A percentile compares a stretch with the other conserved stretches of the same genome.
phyloP scores from a whole-genome alignment of 2,797 vertebrate species.

The Rhabdophis nuchalis region DNA sequence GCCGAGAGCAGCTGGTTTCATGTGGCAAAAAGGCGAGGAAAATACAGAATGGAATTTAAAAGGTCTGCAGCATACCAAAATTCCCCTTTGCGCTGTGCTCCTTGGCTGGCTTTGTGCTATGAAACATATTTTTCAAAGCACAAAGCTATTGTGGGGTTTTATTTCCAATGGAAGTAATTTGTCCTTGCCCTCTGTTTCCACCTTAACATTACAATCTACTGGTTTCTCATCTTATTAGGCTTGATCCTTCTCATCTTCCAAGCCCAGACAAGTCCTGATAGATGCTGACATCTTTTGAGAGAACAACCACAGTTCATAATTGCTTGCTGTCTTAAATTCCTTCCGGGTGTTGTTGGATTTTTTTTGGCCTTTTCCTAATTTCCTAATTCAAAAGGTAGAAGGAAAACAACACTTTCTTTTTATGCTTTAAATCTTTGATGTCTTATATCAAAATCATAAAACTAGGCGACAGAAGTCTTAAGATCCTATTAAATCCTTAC shows the following conservation, averaged over 20 bases:
- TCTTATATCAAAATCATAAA: neutral
- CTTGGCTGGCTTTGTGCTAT: neutral
- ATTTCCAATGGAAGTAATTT: neutral
- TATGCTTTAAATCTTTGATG: neutral
- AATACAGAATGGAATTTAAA: neutral
- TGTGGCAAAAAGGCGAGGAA: neutral
- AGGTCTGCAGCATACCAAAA: neutral
- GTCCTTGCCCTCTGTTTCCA: neutral
- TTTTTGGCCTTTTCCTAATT: neutral
- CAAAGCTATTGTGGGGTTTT: neutral
- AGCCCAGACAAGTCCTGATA: neutral
- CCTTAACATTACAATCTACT: neutral
- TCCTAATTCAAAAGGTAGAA: neutral
- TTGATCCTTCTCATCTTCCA: neutral
- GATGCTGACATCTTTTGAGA: neutral
- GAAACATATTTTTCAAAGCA: neutral
- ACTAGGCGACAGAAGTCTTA: neutral
- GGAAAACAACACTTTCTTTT: neutral
- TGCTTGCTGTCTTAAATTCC: slow-evolving; percentile 33
- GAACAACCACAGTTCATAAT: neutral
- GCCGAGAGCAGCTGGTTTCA: neutral
- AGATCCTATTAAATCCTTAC: neutral
- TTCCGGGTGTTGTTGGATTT: slow-evolving; percentile 7
- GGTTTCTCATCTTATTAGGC: neutral
- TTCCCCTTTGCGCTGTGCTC: neutral